Conservation (phyloP, 92 coral and sea anemone genomes). For the Meandrina meandrites region DNA sequence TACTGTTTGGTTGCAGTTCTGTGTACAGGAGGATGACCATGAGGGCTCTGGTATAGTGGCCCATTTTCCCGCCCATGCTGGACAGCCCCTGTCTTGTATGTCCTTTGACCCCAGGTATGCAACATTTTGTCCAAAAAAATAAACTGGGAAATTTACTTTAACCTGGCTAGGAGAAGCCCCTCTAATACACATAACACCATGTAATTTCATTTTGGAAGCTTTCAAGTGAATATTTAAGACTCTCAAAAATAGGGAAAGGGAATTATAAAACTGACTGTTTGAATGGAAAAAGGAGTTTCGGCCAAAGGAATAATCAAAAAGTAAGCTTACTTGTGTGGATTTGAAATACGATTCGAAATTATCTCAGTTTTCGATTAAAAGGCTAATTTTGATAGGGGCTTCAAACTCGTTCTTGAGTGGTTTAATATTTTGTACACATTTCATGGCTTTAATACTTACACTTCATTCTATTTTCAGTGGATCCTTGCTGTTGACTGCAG, state of each 20-base stretch:
- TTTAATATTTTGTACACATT: not conserved
- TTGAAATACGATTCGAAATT: not conserved
- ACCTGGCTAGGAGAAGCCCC: no score
- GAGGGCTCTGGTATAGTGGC: slow-evolving; percentile 88
- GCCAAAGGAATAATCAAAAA: not conserved
- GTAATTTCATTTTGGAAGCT: no score
- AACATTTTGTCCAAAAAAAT: not conserved
- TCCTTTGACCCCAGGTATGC: slow-evolving; percentile 89
- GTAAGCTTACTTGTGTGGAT: not conserved
- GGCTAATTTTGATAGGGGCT: not conserved
- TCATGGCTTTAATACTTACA: not conserved
- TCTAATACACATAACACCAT: no score
- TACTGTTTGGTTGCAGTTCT: slow-evolving; percentile 42
- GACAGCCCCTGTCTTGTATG: slow-evolving; percentile 88
- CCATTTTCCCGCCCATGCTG: slow-evolving; percentile 95
- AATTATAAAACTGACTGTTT: no score
- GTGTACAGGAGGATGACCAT: slow-evolving; percentile 93
- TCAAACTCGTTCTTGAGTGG: not conserved
- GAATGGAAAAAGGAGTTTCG: no score
- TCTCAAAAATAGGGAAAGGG: no score
- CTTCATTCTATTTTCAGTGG: slow-evolving; percentile 58
- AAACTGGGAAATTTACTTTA: no score
- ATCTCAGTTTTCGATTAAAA: no score
- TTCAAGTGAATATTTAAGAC: no score
- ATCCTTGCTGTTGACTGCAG: slow-evolving; percentile 88